Evolutionary conservation across 2,113 vertebrate species (phyloP).

Genomic region (Amphiprion percula): DNA sequence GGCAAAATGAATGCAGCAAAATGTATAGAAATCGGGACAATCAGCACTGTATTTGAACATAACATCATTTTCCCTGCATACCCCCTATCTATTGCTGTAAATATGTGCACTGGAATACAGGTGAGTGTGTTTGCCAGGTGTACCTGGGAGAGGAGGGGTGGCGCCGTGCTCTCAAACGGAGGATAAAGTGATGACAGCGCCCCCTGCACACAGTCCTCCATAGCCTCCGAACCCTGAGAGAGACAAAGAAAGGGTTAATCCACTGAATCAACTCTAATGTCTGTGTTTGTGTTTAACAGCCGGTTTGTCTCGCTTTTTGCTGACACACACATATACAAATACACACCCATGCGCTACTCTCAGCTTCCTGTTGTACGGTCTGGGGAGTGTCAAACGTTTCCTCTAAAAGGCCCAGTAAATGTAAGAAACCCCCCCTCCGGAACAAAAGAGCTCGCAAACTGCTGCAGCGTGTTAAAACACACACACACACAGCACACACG

Average conservation of each 20-base stretch:
- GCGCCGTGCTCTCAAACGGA: slow-evolving; percentile 93
- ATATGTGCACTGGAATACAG: neutral
- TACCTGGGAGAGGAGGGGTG: slow-evolving; percentile 92
- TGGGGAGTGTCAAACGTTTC: slow-evolving; percentile 78
- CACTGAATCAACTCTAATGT: slow-evolving; percentile 50
- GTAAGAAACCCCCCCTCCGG: slow-evolving; percentile 13
- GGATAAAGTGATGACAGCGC: slow-evolving; percentile 92
- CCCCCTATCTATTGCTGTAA: no score
- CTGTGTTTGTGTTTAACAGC: slow-evolving; percentile 66
- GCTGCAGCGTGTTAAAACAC: slow-evolving; percentile 15
- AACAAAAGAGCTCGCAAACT: slow-evolving; percentile 58
- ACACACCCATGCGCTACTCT: slow-evolving; percentile 51
- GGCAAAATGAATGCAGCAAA: no score
- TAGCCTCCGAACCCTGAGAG: slow-evolving; percentile 90
- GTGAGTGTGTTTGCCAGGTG: neutral
- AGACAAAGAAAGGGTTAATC: slow-evolving; percentile 60
- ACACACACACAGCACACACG: slow-evolving; percentile 19
- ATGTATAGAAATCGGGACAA: no score
- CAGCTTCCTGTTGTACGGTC: slow-evolving; percentile 79
- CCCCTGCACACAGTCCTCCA: slow-evolving; percentile 96
- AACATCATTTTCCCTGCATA: no score
- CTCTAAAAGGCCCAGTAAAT: slow-evolving; percentile 46
- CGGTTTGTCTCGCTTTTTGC: slow-evolving; percentile 55
- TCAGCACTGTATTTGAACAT: no score
- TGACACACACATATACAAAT: slow-evolving; percentile 44